A percentile compares a stretch with the other conserved stretches of the same genome.
phyloP scores from a whole-genome alignment of 2,113 vertebrate species.

The Lathamus discolor region DNA sequence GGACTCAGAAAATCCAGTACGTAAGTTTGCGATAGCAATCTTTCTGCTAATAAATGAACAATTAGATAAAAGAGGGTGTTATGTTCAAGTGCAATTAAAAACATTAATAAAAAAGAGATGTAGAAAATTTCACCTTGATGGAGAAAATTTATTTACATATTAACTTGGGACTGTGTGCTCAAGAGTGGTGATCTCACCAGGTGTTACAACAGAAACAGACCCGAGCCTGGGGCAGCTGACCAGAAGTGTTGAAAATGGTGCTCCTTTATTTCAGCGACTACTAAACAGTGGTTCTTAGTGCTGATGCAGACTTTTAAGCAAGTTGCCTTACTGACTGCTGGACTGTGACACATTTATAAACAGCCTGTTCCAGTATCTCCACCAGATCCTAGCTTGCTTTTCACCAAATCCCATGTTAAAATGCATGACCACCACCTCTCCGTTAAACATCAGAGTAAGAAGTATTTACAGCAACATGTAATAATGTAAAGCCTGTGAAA shows the following conservation, averaged over 20 bases:
- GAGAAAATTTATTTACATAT: background rate
- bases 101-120: background rate
- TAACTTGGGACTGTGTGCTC: background rate
- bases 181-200: background rate
- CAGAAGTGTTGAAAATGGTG: background rate
- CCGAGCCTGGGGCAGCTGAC: background rate
- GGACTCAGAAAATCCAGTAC: background rate
- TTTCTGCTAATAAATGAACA: constrained; percentile 12
- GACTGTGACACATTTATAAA: background rate
- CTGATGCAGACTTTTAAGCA: background rate
- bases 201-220: background rate
- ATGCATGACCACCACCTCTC: background rate
- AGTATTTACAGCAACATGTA: background rate
- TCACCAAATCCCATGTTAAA: background rate
- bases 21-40: background rate
- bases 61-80: background rate
- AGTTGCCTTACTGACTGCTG: background rate
- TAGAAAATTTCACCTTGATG: background rate
- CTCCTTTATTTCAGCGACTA: background rate
- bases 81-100: background rate
- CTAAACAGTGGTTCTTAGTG: background rate
- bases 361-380: background rate
- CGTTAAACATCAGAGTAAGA: background rate
- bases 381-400: background rate
- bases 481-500: background rate